Base-by-base conservation (phyloP, 2,113 vertebrate genomes). In the Seriola dumerili region DNA sequence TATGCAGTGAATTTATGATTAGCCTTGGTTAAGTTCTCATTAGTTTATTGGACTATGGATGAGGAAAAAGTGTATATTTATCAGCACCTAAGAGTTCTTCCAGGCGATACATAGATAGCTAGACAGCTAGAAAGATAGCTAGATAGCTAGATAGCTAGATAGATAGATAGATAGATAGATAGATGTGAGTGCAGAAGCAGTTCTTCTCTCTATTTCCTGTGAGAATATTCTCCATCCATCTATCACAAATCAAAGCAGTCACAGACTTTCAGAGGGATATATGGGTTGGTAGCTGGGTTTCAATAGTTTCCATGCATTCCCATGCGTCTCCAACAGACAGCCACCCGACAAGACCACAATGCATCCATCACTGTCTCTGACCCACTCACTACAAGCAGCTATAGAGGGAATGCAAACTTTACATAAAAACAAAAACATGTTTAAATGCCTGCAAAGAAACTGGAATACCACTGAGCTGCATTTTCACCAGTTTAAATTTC, bases 401-500 rank as follows among this genome's bases (percentile, higher is more conserved):
- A 61, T 13, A 36, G 52, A 38, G 8, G 11, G 52, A 77, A 82
- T 8, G 32, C 65, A 86, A 88, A 72, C 54, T 77, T 77, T 23
- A 55, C 42, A 66, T n/a, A 38, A 80, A 80, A 71, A 29, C 17
- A 64, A 77, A 74, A 80, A 75, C n/a, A 13, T 7, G 8, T 78
- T 58, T 17, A 44, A 68, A 71, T 76, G 23, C 74, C 84, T 80
- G 65, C 44, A 75, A 75, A 83, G 38, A 65, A n/a, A 50, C 40
- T 2, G 1, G 46, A 71, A 58, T 67, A 16, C 12, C 81, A 40
- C 42, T 2, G 14, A 79, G 86, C 46, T 14, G 12, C 59, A 77
- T 77, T 85, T 87, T 59, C 67, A 87, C 88, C 80, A 72, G 78
- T 86, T 91, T 82, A 62, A 48, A 81, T 88, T 80, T 86, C 72